Evolutionary conservation across 2,888 invertebrate genomes (phyloP), one percentile per base, ranked within the genome.

Genomic region (Xanthorhoe spadicearia): DNA sequence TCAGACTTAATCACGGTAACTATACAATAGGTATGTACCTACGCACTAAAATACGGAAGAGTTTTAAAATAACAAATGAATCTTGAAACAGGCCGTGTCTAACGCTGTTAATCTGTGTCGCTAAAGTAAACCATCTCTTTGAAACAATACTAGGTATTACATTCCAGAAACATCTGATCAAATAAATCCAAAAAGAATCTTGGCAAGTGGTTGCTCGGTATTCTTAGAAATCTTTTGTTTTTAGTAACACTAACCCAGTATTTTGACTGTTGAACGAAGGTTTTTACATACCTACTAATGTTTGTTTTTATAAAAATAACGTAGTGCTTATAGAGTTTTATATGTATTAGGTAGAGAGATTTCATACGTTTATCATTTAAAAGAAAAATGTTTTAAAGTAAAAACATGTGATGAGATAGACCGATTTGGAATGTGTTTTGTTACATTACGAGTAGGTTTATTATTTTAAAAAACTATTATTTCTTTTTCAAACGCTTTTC

Each of bases 151-250:
- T 76, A 15, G 15, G 6, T 13, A 76, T 78, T 81, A 81, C 83
- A 86, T 84, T 83, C 83, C 80, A 70, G 76, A 79, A 81, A 84
- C 92, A 92, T 74, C 90, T 92, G 92, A 84, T 83, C 81, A 89
- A 91, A 92, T 88, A 91, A 92, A 92, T 92, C 92, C 85, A 87
- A 77, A 62, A 78, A 77, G 73, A 80, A 77, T 79, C 78, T 74
- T 73, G 74, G 70, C 66, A 56, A 66, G 63, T 66, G 58, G 65
- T 62, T 58, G 61, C 58, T 61, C 56, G 48, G 54, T 68, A 64
- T 64, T 66, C 64, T 70, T 48, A 63, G 61, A 79, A 78, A 77
- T 74, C 78, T 77, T 80, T 83, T 83, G 82, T 82, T 65, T 74
- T 52, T 50, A 51, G 58, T 38, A 58, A 48, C 15, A 48, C 52